Base-by-base conservation (phyloP, 2,888 invertebrate species). In the Drosophila siamana region DNA sequence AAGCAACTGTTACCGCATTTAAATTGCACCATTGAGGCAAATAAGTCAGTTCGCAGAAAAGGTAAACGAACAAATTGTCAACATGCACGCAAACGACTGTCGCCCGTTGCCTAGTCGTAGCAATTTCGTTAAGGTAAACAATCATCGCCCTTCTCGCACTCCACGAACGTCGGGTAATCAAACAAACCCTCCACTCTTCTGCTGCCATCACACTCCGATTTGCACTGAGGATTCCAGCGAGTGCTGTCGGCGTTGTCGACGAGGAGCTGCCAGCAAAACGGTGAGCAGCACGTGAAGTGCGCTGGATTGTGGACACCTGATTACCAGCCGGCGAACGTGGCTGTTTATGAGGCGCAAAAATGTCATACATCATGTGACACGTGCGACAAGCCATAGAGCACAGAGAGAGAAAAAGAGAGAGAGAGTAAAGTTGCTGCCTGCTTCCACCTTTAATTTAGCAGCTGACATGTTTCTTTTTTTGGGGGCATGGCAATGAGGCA, bases 271-370 rank as follows among this genome's bases (percentile, higher is more conserved):
- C n/a, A 71, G 55, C 74, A 80, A 65, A 69, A 57, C 64, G 67
- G 50, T 54, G 41, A 55, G 51, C 50, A 54, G 41, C 64, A 59
- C 48, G 64, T 47, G 71, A 60, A 57, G 74, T 61, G 61, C 40
- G 41, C 62, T 62, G 69, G 54, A 60, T 69, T 71, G 55, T 51
- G 59, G 52, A 54, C 52, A 71, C 80, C 71, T 87, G 79, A 84
- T 87, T 87, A 86, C 68, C 69, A 74, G 51, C 55, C 60, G 52
- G 61, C 47, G 54, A 73, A 56, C 71, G 71, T 66, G 70, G 69
- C 72, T 87, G 88, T 82, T 84, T 85, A 84, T 84, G 88, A 85
- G 79, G 83, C 82, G 86, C 86, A 82, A 85, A 86, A 87, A 82
- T 85, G 80, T 82, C 88, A 85, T 84, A 82, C 86, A 84, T 87